Evolutionary conservation across 2,888 invertebrate species (phyloP).

Genomic region (Anthoptus insignis): DNA sequence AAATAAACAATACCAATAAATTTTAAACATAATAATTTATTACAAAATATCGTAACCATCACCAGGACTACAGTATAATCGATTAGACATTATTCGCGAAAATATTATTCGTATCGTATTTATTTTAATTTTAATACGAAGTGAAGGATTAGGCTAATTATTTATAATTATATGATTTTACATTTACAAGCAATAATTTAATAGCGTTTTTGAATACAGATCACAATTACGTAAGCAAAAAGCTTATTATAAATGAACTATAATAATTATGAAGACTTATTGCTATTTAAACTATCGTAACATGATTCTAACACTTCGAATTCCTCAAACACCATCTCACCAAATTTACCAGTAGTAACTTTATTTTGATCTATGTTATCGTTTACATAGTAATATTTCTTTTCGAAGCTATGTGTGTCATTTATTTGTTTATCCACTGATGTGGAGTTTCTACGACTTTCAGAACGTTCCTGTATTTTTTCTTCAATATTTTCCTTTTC

Average conservation of each 20-base stretch:
- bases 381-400: constrained; percentile 88
- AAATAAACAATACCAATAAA: constrained; percentile 47
- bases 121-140: constrained; percentile 17
- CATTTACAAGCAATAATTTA: constrained; percentile 81
- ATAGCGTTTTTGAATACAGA: constrained; percentile 79
- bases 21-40: constrained; percentile 66
- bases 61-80: constrained; percentile 71
- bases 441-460: constrained; percentile 52
- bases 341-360: constrained; percentile 87
- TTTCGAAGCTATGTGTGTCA: constrained; percentile 78
- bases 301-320: constrained; percentile 90
- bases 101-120: constrained; percentile 22
- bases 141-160: constrained; percentile 58
- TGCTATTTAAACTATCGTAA: constrained; percentile 87
- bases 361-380: constrained; percentile 87
- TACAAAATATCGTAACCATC: constrained; percentile 78
- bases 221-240: constrained; percentile 76
- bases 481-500: constrained; percentile 54
- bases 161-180: constrained; percentile 67
- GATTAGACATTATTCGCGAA: constrained; percentile 28
- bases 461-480: constrained; percentile 51
- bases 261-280: constrained; percentile 77
- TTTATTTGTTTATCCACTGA: constrained; percentile 61
- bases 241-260: constrained; percentile 61
- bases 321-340: constrained; percentile 95